These are phyloP conservation scores for Drusus annulatus DNA, from an alignment of 1,140 invertebrate genomes.

Conservation along the genomic window DNA sequence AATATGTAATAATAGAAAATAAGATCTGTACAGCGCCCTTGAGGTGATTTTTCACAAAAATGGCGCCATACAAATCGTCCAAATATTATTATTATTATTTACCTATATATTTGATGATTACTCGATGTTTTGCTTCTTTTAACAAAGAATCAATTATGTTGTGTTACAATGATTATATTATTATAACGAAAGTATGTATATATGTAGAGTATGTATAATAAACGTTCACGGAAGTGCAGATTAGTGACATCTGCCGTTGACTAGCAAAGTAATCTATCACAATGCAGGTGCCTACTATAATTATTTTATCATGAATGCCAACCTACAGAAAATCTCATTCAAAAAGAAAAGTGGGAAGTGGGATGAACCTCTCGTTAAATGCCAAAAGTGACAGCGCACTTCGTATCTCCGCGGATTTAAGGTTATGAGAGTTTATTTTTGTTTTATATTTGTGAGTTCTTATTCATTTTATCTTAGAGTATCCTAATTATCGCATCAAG, in stretches of 20 bases:
- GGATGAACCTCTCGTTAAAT: slow-evolving; percentile 47
- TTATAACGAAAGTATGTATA: too few species aligned
- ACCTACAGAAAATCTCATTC: neutral
- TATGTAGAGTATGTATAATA: too few species aligned
- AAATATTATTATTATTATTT: too few species aligned
- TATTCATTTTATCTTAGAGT: neutral
- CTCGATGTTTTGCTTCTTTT: too few species aligned
- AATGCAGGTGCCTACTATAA: neutral
- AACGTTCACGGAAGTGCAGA: too few species aligned
- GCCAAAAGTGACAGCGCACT: slow-evolving; percentile 57
- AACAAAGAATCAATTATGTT: too few species aligned
- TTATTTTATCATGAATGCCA: neutral
- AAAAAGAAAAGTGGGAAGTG: slow-evolving; percentile 2
- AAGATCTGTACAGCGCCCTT: too few species aligned
- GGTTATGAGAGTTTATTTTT: slow-evolving; percentile 35
- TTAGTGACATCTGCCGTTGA: slow-evolving; percentile 7
- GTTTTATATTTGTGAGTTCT: slow-evolving; percentile 22
- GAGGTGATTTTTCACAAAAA: too few species aligned
- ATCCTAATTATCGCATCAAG: neutral
- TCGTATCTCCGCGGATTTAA: slow-evolving; percentile 44
- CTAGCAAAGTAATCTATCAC: neutral
- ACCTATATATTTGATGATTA: too few species aligned
- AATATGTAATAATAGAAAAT: too few species aligned
- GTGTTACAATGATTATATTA: too few species aligned
- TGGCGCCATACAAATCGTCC: too few species aligned